Evolutionary conservation across 2,888 invertebrate genomes (phyloP).

Genomic region (Spialia ferax): DNA sequence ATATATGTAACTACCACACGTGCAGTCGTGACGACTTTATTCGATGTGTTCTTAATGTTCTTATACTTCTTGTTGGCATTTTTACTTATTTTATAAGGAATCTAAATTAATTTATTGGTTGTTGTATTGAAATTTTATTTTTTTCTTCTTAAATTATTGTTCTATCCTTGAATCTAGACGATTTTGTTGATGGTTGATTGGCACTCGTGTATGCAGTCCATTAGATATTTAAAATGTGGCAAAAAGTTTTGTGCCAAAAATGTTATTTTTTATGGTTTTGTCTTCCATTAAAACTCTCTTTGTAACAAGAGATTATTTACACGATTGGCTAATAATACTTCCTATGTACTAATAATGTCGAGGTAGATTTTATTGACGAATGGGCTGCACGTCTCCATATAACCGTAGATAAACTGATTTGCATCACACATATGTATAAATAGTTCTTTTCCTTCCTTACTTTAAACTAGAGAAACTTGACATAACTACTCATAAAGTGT

Average conservation of each 20-base stretch:
- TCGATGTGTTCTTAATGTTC: conserved; percentile 86
- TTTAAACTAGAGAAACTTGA: conserved; percentile 78
- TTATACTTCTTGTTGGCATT: conserved; percentile 86
- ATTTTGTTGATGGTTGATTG: conserved; percentile 76
- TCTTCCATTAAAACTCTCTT: conserved; percentile 62
- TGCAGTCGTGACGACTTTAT: conserved; percentile 62
- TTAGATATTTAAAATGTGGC: conserved; percentile 57
- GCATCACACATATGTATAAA: conserved; percentile 58
- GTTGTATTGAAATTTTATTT: conserved; percentile 75
- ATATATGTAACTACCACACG: conserved; percentile 39
- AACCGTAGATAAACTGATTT: conserved; percentile 51
- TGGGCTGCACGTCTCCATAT: conserved; percentile 56
- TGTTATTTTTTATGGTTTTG: conserved; percentile 58
- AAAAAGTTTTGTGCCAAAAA: conserved; percentile 68
- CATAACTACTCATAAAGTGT: conserved; percentile 83
- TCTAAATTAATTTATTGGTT: conserved; percentile 87
- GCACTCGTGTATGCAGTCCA: conserved; percentile 80
- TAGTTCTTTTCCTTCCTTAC: conserved; percentile 78
- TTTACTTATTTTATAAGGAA: conserved; percentile 86
- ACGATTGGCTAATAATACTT: conserved; percentile 43
- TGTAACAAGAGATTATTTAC: conserved; percentile 41
- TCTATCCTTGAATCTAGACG: conserved; percentile 67
- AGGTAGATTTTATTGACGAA: conserved; percentile 42
- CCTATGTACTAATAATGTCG: conserved; percentile 28
- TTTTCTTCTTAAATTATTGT: conserved; percentile 81